phyloP scores from a whole-genome alignment of 1,140 invertebrate genomes.

The Cotesia chilonis region DNA sequence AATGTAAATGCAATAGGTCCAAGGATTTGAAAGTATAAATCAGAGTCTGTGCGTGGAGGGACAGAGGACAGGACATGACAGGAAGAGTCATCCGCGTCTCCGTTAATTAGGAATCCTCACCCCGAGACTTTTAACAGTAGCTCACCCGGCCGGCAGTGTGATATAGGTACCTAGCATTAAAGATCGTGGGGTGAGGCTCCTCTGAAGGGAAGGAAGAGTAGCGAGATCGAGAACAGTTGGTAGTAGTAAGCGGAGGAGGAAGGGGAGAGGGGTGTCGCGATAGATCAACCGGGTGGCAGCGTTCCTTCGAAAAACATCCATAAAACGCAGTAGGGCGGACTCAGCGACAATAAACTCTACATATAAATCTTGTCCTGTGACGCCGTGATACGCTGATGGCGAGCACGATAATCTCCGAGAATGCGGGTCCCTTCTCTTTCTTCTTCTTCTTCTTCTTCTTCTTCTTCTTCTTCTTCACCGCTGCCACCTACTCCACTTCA shows the following conservation, averaged over 20 bases:
- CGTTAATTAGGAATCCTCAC: slow-evolving; percentile 57
- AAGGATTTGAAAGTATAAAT: slow-evolving; percentile 61
- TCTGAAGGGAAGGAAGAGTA: slow-evolving; percentile 34
- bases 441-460: slow-evolving; percentile 33
- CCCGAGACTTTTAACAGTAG: slow-evolving; percentile 41
- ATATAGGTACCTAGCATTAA: slow-evolving; percentile 35
- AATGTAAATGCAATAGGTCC: slow-evolving; percentile 62
- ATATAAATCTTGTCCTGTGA: slow-evolving; percentile 67
- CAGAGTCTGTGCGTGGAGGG: slow-evolving; percentile 61
- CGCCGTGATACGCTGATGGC: slow-evolving; percentile 67
- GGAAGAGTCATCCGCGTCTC: slow-evolving; percentile 41
- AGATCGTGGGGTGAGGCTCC: slow-evolving; percentile 40
- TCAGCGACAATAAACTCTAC: slow-evolving; percentile 68
- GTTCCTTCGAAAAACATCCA: slow-evolving; percentile 68
- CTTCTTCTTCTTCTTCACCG: slow-evolving; percentile 5
- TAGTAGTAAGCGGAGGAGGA: too few relatives aligned
- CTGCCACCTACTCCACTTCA: slow-evolving; percentile 5
- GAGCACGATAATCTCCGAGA: slow-evolving; percentile 67
- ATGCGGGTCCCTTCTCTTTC: slow-evolving; percentile 60
- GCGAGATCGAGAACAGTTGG: slow-evolving; percentile 30
- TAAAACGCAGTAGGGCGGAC: slow-evolving; percentile 68
- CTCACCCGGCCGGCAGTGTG: slow-evolving; percentile 45
- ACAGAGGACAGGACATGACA: slow-evolving; percentile 28
- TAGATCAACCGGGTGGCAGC: slow-evolving; percentile 65
- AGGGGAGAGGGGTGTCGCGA: slow-evolving; percentile 43